Evolutionary conservation across 2,797 vertebrate genomes (phyloP).

Genomic region (Eleutherodactylus coqui): DNA sequence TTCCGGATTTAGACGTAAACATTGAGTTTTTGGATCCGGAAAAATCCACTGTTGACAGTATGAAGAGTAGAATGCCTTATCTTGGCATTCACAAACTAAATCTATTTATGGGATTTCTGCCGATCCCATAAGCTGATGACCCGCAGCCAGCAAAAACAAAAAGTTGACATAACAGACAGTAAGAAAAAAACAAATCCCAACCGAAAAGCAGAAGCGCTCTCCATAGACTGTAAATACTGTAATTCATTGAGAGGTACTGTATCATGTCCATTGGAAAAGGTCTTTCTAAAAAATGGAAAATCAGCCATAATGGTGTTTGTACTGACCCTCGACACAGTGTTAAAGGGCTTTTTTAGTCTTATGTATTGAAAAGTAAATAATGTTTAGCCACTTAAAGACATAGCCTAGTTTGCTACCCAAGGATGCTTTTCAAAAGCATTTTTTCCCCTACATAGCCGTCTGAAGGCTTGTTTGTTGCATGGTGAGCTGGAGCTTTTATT

Average conservation of each 20-base stretch:
- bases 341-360: too few species aligned
- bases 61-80: conserved; percentile 21
- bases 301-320: background rate
- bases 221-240: background rate
- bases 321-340: background rate
- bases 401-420: too few species aligned
- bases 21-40: background rate
- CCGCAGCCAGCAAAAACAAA: conserved; percentile 29
- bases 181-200: background rate
- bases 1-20: conserved; percentile 26
- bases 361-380: too few species aligned
- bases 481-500: too few species aligned
- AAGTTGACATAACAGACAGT: background rate
- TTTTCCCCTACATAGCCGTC: too few species aligned
- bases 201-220: conserved; percentile 6
- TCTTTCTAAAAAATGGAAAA: background rate
- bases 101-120: conserved; percentile 30
- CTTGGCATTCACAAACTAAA: conserved; percentile 17
- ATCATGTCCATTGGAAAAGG: background rate
- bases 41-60: conserved; percentile 15
- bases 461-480: too few species aligned
- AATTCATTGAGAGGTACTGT: background rate
- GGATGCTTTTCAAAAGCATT: too few species aligned
- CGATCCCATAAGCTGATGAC: conserved; percentile 27
- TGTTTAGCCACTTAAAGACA: too few species aligned